These are phyloP conservation scores for Piezodorus guildinii DNA, from an alignment of 1,140 invertebrate genomes.

Conservation along the genomic window DNA sequence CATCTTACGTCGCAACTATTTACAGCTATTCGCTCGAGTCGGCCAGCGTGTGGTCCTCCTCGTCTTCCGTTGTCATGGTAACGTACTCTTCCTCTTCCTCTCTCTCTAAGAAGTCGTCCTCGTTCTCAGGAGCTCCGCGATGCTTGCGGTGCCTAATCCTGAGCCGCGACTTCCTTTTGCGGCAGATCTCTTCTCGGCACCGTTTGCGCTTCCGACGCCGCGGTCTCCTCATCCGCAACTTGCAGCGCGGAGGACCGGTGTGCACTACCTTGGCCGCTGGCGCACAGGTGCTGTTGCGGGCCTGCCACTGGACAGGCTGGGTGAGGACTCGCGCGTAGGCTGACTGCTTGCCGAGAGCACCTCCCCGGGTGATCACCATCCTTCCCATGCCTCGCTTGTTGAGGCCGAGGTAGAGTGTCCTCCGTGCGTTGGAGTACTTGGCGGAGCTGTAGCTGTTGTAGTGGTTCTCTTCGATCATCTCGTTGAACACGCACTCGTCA, in stretches of 20 bases:
- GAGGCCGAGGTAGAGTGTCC: conserved; percentile 62
- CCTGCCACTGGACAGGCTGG: conserved; percentile 44
- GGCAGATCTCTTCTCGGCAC: conserved; percentile 20
- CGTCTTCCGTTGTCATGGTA: conserved; percentile 21
- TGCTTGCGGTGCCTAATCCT: conserved; percentile 16
- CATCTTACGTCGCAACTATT: conserved; percentile 12
- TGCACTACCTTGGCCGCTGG: conserved; percentile 11
- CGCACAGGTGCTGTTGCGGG: background rate
- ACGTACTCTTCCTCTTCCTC: conserved; percentile 19
- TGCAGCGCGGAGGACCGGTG: conserved; percentile 19
- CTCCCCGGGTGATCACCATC: conserved; percentile 17
- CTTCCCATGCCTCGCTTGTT: conserved; percentile 47
- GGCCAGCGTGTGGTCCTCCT: conserved; percentile 13
- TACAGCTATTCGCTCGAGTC: conserved; percentile 14
- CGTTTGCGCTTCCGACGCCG: conserved; percentile 19
- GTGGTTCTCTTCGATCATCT: conserved; percentile 68
- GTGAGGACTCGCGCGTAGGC: conserved; percentile 57
- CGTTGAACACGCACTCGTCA: conserved; percentile 75
- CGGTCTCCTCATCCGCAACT: conserved; percentile 8
- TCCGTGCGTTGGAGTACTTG: conserved; percentile 54
- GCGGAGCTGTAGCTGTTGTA: conserved; percentile 75
- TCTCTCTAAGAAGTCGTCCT: conserved; percentile 10
- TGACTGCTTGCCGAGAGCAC: conserved; percentile 49
- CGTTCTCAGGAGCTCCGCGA: conserved; percentile 7
- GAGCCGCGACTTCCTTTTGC: conserved; percentile 16